Evolutionary conservation across 2,888 invertebrate species (phyloP), one percentile per base, ranked within the genome.

Genomic region (Thymelicus lineola): DNA sequence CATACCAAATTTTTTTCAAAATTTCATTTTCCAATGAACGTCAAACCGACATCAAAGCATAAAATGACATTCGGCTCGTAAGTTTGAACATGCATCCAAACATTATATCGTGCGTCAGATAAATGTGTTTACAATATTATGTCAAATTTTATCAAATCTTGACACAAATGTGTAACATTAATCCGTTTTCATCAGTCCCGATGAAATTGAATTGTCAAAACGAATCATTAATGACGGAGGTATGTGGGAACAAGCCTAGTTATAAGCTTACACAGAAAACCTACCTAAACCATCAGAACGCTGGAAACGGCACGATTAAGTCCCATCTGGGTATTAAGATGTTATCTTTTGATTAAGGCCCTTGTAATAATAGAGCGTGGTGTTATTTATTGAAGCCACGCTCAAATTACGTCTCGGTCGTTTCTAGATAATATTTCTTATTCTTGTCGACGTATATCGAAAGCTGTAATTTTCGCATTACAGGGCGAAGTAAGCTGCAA

Each of bases 341-440:
- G 85, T 86, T 89, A 92, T 91, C 91, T 90, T 91, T 92, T 91
- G 91, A 92, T 92, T 90, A 91, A 90, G 86, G 87, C 85, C 83
- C 86, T 83, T 86, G 89, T 90, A 91, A 91, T 91, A 90, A 91
- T 86, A 90, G 85, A 82, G 84, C 76, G 77, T 67, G 81, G 85
- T 57, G 57, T 88, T 88, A 90, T 91, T 91, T 91, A 91, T 90
- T 83, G 83, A 77, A 81, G 81, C 82, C 77, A 77, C 78, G 82
- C 79, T 83, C 79, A 83, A 85, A 85, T 86, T 84, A 85, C 82
- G 78, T 77, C 77, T 76, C 79, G 82, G 77, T 77, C 78, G 78
- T 80, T 78, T 77, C 75, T 76, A 77, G 79, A 79, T 80, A 80
- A 69, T 64, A 64, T 69, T 69, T 80, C 81, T 82, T 82, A 80